Conservation (phyloP, 2,797 vertebrate species). For the Graptemys geographica region DNA sequence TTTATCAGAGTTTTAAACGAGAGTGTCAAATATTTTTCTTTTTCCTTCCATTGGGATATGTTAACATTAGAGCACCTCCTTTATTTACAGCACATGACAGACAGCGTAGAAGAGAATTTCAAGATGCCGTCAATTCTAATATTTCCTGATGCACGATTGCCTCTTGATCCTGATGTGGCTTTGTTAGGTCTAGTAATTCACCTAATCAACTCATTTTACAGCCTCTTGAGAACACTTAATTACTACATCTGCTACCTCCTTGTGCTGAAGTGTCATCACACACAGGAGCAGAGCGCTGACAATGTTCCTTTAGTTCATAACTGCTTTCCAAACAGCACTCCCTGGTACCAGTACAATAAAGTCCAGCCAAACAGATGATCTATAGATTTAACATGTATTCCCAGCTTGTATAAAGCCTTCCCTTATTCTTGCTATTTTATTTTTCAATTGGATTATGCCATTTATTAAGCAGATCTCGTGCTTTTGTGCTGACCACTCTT, state of each 20-base stretch:
- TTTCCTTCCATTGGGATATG: not conserved
- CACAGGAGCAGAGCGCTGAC: not conserved
- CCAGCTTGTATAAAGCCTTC: not conserved
- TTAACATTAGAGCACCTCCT: not conserved
- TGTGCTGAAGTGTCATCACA: not conserved
- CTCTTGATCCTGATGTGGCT: not conserved
- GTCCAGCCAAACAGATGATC: not conserved
- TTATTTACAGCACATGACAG: not conserved
- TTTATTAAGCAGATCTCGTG: not conserved
- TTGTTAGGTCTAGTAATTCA: conserved; percentile 1
- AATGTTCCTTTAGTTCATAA: not conserved
- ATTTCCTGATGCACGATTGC: not conserved
- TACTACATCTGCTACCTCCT: not conserved
- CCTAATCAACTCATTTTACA: not conserved
- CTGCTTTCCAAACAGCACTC: not conserved
- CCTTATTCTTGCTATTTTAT: not conserved
- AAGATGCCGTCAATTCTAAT: not conserved
- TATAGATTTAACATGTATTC: accelerated
- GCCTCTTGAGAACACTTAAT: not conserved
- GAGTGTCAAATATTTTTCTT: not conserved
- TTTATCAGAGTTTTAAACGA: not conserved
- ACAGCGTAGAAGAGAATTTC: not conserved
- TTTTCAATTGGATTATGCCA: not conserved
- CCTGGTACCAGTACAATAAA: not conserved
- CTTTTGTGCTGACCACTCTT: not conserved